phyloP scores from a whole-genome alignment of 1,140 invertebrate species.

The Brachystomella parvula region DNA sequence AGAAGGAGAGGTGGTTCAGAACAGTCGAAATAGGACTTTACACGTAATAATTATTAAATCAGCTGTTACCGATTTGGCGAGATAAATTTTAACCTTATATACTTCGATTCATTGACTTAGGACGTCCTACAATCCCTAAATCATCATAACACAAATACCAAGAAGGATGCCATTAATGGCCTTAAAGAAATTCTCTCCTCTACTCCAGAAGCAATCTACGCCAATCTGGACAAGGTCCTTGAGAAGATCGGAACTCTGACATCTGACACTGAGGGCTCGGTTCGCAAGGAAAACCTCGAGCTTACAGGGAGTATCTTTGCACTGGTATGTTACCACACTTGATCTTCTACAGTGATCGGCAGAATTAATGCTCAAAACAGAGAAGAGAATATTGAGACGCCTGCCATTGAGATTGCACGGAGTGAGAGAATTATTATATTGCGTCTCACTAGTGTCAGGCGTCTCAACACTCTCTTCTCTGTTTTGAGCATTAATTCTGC shows the following conservation, averaged over 20 bases:
- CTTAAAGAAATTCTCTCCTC: conserved; percentile 25
- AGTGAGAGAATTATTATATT: no score
- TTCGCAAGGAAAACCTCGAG: conserved; percentile 33
- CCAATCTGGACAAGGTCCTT: conserved; percentile 31
- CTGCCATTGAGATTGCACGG: no score
- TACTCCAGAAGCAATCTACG: neutral
- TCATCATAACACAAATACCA: conserved; percentile 36
- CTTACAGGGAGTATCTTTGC: conserved; percentile 24
- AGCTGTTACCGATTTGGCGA: neutral
- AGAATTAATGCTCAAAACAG: neutral
- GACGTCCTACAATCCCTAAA: conserved; percentile 25
- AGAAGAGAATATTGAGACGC: no score
- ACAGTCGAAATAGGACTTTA: neutral
- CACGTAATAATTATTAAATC: neutral
- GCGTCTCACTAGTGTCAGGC: no score
- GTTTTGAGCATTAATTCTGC: no score
- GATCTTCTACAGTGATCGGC: neutral
- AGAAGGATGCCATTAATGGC: conserved; percentile 29
- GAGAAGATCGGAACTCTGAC: conserved; percentile 25
- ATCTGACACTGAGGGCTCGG: conserved; percentile 22
- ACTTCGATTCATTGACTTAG: conserved; percentile 20
- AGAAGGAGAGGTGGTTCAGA: conserved; percentile 9
- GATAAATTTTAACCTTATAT: conserved; percentile 4
- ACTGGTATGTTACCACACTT: conserved; percentile 12
- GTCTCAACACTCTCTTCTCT: no score